Evolutionary conservation across 1,140 invertebrate species (phyloP).

Genomic region (Ctenoplectra terminalis): DNA sequence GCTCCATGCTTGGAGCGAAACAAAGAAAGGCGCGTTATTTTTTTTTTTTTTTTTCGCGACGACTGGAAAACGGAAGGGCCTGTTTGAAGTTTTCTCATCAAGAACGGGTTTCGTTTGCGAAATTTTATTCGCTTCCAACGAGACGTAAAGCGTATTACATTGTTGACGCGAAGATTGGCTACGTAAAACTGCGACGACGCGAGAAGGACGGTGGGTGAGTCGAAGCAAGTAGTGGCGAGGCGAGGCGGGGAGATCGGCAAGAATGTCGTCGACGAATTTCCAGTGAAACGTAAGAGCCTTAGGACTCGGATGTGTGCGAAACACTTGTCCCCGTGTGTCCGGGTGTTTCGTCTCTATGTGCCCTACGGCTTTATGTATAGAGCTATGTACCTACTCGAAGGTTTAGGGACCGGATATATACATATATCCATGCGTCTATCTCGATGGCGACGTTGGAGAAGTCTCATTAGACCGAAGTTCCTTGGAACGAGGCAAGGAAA

Average conservation of each 20-base stretch:
- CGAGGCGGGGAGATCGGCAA: slow-evolving; percentile 24
- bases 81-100: slow-evolving; percentile 59
- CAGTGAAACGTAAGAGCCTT: slow-evolving; percentile 28
- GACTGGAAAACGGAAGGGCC: not conserved
- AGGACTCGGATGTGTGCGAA: slow-evolving; percentile 31
- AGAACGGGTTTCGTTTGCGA: slow-evolving; percentile 49
- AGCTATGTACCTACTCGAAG: slow-evolving; percentile 38
- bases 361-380: not conserved
- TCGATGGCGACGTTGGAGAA: slow-evolving; percentile 68
- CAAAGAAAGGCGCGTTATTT: not conserved
- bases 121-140: slow-evolving; percentile 59
- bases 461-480: slow-evolving; percentile 77
- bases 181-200: slow-evolving; percentile 56
- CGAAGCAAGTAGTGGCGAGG: not conserved
- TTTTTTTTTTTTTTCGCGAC: not conserved
- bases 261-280: slow-evolving; percentile 56
- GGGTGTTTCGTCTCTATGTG: slow-evolving; percentile 9
- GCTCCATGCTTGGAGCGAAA: not conserved
- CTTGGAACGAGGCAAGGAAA: slow-evolving; percentile 66
- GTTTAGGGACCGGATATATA: slow-evolving; percentile 42
- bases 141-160: slow-evolving; percentile 62
- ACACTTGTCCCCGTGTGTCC: not conserved
- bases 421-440: slow-evolving; percentile 62
- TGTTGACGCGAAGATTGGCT: slow-evolving; percentile 65
- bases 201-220: slow-evolving; percentile 16